Evolutionary conservation across 1,140 invertebrate genomes (phyloP).

Genomic region (Drosophila aff.): DNA sequence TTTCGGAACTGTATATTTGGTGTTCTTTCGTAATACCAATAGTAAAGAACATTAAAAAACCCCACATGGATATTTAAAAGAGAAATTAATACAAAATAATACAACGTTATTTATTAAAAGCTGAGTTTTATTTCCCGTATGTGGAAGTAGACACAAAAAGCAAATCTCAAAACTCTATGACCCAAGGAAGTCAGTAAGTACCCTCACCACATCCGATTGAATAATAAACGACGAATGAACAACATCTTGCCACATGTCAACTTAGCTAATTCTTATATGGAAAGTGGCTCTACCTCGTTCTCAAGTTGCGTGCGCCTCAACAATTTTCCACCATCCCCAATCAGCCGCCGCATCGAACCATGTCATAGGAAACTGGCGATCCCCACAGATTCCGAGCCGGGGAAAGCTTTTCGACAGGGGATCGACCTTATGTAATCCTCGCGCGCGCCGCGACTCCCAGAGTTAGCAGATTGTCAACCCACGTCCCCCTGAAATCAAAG

Average conservation of each 20-base stretch:
- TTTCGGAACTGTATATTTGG: background rate
- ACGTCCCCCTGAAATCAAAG: conserved; percentile 25
- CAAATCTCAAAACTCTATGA: background rate
- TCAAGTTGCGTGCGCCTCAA: conserved; percentile 59
- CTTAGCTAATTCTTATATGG: conserved; percentile 20
- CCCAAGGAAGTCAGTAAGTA: conserved; percentile 2
- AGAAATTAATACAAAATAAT: background rate
- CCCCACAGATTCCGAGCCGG: conserved; percentile 3
- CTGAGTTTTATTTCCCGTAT: background rate
- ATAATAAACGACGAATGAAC: conserved; percentile 33
- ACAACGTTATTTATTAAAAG: no score
- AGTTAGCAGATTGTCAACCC: conserved; percentile 60
- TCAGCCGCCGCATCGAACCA: conserved; percentile 69
- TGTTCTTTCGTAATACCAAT: background rate
- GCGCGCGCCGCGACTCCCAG: conserved; percentile 17
- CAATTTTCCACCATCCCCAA: conserved; percentile 51
- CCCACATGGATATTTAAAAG: background rate
- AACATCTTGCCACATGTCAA: background rate
- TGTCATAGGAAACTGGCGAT: conserved; percentile 47
- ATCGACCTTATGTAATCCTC: conserved; percentile 38
- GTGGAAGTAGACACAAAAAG: no score
- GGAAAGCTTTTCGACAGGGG: conserved; percentile 34
- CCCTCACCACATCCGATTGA: conserved; percentile 25
- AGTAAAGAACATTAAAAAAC: background rate
- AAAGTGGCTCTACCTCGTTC: conserved; percentile 5